Evolutionary conservation across 2,888 invertebrate species (phyloP), one percentile per base, ranked within the genome.

Genomic region (Alsophila aescularia): DNA sequence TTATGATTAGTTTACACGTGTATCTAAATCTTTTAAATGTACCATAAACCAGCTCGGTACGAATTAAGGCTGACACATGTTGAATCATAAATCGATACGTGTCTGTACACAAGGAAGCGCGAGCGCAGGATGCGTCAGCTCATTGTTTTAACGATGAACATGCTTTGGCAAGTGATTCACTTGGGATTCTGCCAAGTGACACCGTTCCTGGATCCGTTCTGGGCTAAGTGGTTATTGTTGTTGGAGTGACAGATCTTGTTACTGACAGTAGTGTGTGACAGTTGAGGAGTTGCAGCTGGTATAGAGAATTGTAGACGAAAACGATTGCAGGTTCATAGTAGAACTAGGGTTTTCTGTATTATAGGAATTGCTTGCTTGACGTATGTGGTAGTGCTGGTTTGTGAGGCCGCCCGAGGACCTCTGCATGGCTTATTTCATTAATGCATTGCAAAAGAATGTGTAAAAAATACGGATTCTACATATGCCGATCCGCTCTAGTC

Each of bases 171-270:
- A 53, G 49, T 50, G 53, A 55, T 40, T 58, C 51, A 43, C 37
- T 60, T 62, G 62, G 64, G 34, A 40, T 14, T 15, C 42, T 42
- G 62, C 64, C 62, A 64, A 58, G 37, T 53, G 59, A 58, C 58
- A 64, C 51, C 51, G 45, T 40, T 59, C 41, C 39, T 42, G 45
- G 13, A 4, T 2, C 14, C 16, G 24, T 36, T 42, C 27, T 27
- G 27, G 53, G 47, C 15, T 49, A 44, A 54, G 49, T 54, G 54
- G 35, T 27, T 43, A 48, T 48, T 53, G 49, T 48, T 27, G 49
- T 48, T 18, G 9, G 43, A 43, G 29, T 35, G 49, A 49, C 54
- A 49, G 48, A 37, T 16, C 34, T 37, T 21, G 48, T 10, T 10
- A 21, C 12, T 10, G 42, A 2, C 35, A 36, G n/a, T 9, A 24